Evolutionary conservation across 2,888 invertebrate genomes (phyloP).

Genomic region (Stictocephala bisonia): DNA sequence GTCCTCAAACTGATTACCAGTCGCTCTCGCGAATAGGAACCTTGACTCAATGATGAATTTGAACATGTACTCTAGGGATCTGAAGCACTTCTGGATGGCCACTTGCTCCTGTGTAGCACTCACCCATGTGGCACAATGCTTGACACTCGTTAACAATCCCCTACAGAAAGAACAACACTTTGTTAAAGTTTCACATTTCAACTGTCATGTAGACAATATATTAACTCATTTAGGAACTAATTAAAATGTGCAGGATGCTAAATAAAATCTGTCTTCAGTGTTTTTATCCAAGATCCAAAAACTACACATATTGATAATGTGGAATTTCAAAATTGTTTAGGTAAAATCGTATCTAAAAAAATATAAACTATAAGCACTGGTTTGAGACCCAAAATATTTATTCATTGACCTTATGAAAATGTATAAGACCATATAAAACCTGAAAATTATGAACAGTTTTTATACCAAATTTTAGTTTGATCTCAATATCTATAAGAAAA

Average conservation of each 20-base stretch:
- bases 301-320: too few relatives aligned
- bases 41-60: conserved; percentile 92
- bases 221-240: background rate
- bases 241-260: background rate
- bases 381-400: too few relatives aligned
- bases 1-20: conserved; percentile 90
- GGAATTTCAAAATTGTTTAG: too few relatives aligned
- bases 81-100: conserved; percentile 89
- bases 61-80: conserved; percentile 92
- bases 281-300: background rate
- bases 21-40: conserved; percentile 84
- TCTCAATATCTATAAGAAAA: too few relatives aligned
- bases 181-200: background rate
- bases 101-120: conserved; percentile 89
- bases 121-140: conserved; percentile 89
- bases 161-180: conserved; percentile 65
- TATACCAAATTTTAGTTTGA: too few relatives aligned
- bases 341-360: too few relatives aligned
- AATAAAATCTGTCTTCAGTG: background rate
- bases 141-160: conserved; percentile 88
- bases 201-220: background rate
- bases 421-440: too few relatives aligned
- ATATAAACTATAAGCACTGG: too few relatives aligned
- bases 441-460: too few relatives aligned
- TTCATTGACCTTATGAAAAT: too few relatives aligned